These are phyloP conservation scores for Leucoraja erinaceus DNA, from an alignment of 2,113 vertebrate genomes.

Conservation along the genomic window DNA sequence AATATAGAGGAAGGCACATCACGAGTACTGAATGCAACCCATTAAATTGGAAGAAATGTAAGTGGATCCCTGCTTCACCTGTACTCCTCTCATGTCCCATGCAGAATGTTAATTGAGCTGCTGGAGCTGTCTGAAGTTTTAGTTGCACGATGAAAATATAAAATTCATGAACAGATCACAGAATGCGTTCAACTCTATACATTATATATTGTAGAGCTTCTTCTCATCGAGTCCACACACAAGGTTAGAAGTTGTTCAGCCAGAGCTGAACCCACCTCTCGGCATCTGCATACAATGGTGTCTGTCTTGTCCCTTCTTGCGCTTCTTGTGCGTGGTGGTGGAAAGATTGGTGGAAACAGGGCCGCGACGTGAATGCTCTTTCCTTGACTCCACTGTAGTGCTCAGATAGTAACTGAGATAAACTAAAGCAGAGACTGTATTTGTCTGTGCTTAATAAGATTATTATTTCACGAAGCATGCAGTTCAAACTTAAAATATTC, in stretches of 20 bases:
- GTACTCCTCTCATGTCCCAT: not conserved
- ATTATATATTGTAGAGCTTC: not conserved
- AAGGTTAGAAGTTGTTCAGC: too few species aligned
- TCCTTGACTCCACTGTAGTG: not conserved
- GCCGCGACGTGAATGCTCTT: too few species aligned
- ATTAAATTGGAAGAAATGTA: too few species aligned
- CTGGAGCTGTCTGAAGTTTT: not conserved
- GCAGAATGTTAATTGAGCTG: not conserved
- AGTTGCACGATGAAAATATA: not conserved
- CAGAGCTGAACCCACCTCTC: too few species aligned
- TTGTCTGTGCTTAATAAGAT: conserved; percentile 11
- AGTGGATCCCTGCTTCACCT: not conserved
- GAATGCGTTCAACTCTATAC: not conserved
- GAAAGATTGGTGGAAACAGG: too few species aligned
- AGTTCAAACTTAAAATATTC: not conserved
- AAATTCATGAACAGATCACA: not conserved
- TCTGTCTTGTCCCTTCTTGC: too few species aligned
- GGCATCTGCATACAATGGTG: too few species aligned
- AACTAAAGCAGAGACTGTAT: conserved; percentile 3
- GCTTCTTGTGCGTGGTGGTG: too few species aligned
- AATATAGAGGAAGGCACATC: too few species aligned
- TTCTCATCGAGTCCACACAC: too few species aligned
- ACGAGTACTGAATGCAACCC: too few species aligned
- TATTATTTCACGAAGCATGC: not conserved
- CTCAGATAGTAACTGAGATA: not conserved